These are phyloP conservation scores for Nyctibius grandis DNA, from an alignment of 2,797 vertebrate genomes.

Conservation along the genomic window DNA sequence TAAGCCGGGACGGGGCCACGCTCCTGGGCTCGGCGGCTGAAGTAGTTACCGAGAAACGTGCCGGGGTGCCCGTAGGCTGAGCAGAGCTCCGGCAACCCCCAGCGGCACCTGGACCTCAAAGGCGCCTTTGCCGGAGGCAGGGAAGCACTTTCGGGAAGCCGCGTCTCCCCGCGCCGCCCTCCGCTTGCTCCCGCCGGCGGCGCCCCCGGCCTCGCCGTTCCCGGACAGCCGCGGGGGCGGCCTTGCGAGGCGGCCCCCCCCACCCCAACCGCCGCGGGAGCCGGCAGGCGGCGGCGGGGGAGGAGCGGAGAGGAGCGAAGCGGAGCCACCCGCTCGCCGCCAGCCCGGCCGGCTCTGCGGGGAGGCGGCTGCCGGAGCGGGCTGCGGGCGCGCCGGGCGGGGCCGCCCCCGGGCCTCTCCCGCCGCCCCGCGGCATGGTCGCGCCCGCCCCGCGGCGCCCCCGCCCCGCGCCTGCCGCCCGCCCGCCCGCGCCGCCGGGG, in stretches of 20 bases:
- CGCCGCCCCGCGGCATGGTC: background rate
- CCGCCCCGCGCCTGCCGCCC: background rate
- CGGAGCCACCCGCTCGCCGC: background rate
- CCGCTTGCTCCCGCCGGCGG: background rate
- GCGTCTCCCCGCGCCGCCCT: background rate
- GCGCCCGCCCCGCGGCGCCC: background rate
- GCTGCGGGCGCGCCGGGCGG: background rate
- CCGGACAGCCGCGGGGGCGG: background rate
- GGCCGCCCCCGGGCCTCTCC: background rate
- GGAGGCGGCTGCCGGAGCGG: background rate
- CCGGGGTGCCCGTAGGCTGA: background rate
- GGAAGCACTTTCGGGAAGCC: background rate
- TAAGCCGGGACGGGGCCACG: background rate
- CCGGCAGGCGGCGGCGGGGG: background rate
- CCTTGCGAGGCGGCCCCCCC: background rate
- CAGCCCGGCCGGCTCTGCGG: background rate
- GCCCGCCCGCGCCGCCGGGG: slow-evolving; percentile 28
- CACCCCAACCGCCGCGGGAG: background rate
- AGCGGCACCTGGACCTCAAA: background rate
- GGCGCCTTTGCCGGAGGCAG: background rate
- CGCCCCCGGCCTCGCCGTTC: background rate
- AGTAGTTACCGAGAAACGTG: background rate
- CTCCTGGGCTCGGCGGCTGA: background rate
- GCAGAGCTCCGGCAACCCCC: background rate
- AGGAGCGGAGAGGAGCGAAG: background rate